Evolutionary conservation across 2,113 vertebrate genomes (phyloP), one percentile per base, ranked within the genome.

Genomic region (Cyphomyrus plagiostoma): DNA sequence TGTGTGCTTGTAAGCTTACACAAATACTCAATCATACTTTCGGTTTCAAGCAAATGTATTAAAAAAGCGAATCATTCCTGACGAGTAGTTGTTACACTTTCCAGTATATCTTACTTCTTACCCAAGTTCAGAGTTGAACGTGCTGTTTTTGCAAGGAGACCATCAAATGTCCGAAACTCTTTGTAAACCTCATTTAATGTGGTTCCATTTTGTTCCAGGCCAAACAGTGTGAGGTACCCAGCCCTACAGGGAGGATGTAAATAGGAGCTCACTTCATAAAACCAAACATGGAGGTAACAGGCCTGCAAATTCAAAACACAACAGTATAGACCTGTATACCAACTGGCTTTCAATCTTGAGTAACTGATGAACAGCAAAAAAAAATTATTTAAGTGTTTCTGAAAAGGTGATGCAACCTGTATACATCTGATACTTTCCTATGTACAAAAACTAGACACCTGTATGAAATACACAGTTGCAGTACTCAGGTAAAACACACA

Each of bases 151-250:
- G 95, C 88, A 15, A 97, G 95, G 90, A 97, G 93, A 46, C 85
- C 86, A 62, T 98, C 97, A n/a, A 96, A 95, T 90, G 94, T 95
- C 89, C 95, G 94, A 90, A 97, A 97, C 90, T 96, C 93, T 49
- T 92, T 90, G 87, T 96, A 97, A 90, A 97, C 90, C 0, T 93
- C 92, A 0, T 91, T 92, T 0, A 95, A 94, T 42, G 93, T 91
- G 52, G n/a, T 9, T 8, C 85, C 91, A 87, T 82, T 92, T 13
- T 91, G 92, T 30, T 93, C 93, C 62, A 74, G 92, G 35, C 94
- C 96, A 35, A 95, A 97, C 66, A 97, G 82, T 0, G 95, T 96
- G 17, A 97, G 93, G 91, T 96, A 98, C 15, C 97, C 97, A 0
- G 96, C 95, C 91, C 97, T 98, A 92, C 39, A 84, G 50, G 74